Base-by-base conservation (phyloP, 2,797 vertebrate species). In the Lemur catta region DNA sequence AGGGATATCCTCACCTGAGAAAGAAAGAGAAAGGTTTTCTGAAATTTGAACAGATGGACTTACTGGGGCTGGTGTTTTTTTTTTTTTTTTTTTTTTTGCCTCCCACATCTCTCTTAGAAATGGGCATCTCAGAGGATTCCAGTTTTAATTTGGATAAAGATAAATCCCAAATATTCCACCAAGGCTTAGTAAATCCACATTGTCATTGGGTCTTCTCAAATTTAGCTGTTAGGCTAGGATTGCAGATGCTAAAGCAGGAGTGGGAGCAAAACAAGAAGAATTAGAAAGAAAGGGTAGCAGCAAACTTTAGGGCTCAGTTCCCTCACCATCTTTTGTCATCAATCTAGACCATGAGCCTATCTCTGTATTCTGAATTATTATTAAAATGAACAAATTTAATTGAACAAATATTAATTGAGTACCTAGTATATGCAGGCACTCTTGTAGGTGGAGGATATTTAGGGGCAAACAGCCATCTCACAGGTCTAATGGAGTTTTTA, bases 81-180 rank as follows among this genome's bases (percentile, higher is more conserved):
- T 38, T n/a, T 38, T 38, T 38, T n/a, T 63, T 76, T 69, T 50
- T 28, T 17, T 72, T 30, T 17, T 72, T 74, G 10, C 69, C 24
- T 52, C 30, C 30, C 35, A 43, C 7, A 38, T 33, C n/a, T 86
- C 55, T 72, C 30, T 93, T 79, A 50, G 38, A 57, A 38, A 72
- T 2, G 52, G 52, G 9, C 24, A 65, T 59, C 78, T 10, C 11
- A 88, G 43, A 65, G 10, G 10, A 43, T 74, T 74, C 72, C 15
- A 67, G 0, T 84, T 84, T 88, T 91, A 59, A 91, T 88, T 74
- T 88, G n/a, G 20, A 59, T 82, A 79, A 88, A 95, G 71, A 65
- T 72, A 43, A 84, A 84, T 91, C 76, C 43, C 82, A 91, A 74
- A 46, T 67, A 91, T 50, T 78, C 38, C 50, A 67, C 22, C 55